Percentiles rank a stretch among this genome's conserved stretches.
Evolutionary conservation across 2,113 vertebrate genomes (phyloP).

Genomic region (Myiagra hebetior): DNA sequence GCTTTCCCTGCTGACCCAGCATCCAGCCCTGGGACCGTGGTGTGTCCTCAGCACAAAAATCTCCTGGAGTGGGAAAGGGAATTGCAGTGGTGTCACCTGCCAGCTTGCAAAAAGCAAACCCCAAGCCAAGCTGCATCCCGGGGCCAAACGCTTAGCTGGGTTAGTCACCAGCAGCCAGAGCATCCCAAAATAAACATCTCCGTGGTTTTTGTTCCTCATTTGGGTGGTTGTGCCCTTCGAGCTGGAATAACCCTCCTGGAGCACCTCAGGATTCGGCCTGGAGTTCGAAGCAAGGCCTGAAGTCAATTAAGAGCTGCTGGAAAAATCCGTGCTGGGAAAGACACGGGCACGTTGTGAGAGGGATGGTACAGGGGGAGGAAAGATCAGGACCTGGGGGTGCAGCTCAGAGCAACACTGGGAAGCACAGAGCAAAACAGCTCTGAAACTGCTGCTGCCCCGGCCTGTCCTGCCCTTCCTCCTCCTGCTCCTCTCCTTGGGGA

Average conservation of each 20-base stretch:
- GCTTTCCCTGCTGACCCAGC: neutral
- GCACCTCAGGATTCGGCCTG: neutral
- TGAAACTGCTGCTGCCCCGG: neutral
- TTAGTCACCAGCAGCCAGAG: neutral
- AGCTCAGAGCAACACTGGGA: fast-evolving
- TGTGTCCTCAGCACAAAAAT: neutral
- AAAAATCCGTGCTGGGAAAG: neutral
- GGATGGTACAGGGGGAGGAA: neutral
- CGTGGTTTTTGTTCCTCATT: neutral
- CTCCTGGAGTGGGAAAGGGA: neutral
- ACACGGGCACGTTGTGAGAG: neutral
- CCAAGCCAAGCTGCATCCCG: neutral
- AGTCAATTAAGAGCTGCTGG: neutral
- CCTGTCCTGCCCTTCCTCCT: neutral
- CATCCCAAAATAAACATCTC: neutral
- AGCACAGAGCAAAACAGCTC: neutral
- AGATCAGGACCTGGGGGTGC: neutral
- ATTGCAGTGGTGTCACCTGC: neutral
- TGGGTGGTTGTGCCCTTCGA: neutral
- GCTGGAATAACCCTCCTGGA: neutral
- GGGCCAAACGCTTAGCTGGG: neutral
- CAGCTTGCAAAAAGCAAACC: constrained; percentile 12
- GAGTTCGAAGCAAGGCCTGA: neutral
- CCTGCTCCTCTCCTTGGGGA: neutral
- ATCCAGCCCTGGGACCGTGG: fast-evolving